A percentile compares a stretch with the other conserved stretches of the same genome.
Conservation (phyloP, 2,113 vertebrate genomes). For the Larimichthys polyactis region DNA sequence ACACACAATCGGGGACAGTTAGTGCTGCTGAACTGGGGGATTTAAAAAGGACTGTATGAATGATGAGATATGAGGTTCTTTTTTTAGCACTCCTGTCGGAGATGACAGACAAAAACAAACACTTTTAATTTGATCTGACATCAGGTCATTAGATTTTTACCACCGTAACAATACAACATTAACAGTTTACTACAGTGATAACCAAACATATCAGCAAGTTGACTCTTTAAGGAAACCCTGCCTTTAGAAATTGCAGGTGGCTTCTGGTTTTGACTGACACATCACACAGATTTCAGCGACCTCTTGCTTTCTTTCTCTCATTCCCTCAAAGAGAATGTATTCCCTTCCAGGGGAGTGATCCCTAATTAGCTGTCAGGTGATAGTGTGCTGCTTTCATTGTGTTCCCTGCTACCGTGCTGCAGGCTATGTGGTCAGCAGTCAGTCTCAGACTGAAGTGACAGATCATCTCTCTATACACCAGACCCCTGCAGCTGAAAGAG, state of each 20-base stretch:
- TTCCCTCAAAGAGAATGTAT: slow-evolving; percentile 80
- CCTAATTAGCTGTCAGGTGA: slow-evolving; percentile 86
- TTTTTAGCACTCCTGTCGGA: not conserved
- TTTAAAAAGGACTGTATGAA: slow-evolving; percentile 34
- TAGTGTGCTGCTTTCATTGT: slow-evolving; percentile 78
- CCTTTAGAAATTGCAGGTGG: slow-evolving; percentile 66
- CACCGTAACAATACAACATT: not conserved
- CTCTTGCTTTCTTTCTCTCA: slow-evolving; percentile 75
- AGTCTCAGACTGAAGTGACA: slow-evolving; percentile 77
- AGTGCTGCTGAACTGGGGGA: slow-evolving; percentile 35
- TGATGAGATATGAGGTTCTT: not conserved
- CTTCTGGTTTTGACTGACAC: slow-evolving; percentile 80
- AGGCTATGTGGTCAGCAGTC: slow-evolving; percentile 80
- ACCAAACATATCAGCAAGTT: slow-evolving; percentile 3
- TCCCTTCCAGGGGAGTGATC: slow-evolving; percentile 81
- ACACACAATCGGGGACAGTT: slow-evolving; percentile 44
- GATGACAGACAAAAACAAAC: not conserved
- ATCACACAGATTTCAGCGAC: slow-evolving; percentile 77
- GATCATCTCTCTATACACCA: slow-evolving; percentile 74
- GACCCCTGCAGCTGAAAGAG: slow-evolving; percentile 76
- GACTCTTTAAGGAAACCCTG: not conserved
- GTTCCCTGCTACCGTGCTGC: slow-evolving; percentile 69
- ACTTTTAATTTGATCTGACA: not conserved
- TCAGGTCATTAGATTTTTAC: slow-evolving; percentile 5
- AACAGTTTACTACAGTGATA: slow-evolving; percentile 4